Evolutionary conservation across 1,140 invertebrate species (phyloP), one percentile per base, ranked within the genome.

Genomic region (Drosophila repleta): DNA sequence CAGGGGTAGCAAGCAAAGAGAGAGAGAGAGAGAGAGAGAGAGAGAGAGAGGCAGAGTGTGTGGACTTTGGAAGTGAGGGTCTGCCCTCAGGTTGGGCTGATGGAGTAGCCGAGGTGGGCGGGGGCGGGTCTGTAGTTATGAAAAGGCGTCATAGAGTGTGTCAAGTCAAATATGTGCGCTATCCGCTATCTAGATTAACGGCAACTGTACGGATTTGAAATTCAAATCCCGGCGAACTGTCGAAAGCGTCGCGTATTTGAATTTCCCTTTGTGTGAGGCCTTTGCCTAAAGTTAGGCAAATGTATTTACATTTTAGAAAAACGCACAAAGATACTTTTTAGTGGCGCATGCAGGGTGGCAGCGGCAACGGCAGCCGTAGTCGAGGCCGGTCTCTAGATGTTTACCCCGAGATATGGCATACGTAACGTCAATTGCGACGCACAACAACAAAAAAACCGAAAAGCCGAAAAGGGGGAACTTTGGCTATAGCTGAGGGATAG

Each of bases 271-370:
- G 43, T 81, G 39, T 43, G 63, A 58, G 32, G 55, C 61, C 55
- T 75, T 37, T 69, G 61, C 79, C 80, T 84, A 85, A 84, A 84
- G 76, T 84, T 84, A 84, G 81, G 80, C 80, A 76, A 84, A 84
- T 76, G 76, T 79, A 84, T 84, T 84, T 84, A 80, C 80, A 84
- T 84, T 84, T 84, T 85, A 79, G 73, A 66, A 62, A 67, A 35
- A 62, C 57, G 62, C 58, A 67, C 51, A 63, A 20, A 77, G 79
- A 74, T 63, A 71, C 75, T 39, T 74, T 35, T 69, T 74, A 74
- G 58, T 80, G 29, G 32, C 43, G 41, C 21, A 53, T 51, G 48
- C 24, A 57, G 67, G 61, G 60, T 62, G 57, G 57, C 35, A 10
- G 41, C 8, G 26, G 20, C 3, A 17, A 35, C 39, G 39, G 52